Evolutionary conservation across 2,113 vertebrate genomes (phyloP).

Genomic region (Brachypodius melanocephalos): DNA sequence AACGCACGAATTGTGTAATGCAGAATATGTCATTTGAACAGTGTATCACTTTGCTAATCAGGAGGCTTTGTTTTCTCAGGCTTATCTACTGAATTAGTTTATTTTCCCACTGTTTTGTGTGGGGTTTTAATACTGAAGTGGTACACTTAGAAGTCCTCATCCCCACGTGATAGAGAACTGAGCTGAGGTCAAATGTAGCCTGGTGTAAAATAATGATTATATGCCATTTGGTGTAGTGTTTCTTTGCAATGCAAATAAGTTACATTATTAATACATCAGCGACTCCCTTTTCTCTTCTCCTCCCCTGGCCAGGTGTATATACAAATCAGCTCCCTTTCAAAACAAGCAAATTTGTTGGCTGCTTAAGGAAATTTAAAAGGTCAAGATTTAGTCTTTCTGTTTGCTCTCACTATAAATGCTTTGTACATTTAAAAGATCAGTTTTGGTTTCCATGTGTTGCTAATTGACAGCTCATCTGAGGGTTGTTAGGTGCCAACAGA

Average conservation of each 20-base stretch:
- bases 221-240: neutral
- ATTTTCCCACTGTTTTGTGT: neutral
- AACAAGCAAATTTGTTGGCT: neutral
- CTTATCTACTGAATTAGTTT: slow-evolving; percentile 28
- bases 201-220: neutral
- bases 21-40: neutral
- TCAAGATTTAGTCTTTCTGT: neutral
- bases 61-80: neutral
- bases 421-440: neutral
- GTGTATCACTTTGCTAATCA: neutral
- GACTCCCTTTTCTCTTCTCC: neutral
- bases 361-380: neutral
- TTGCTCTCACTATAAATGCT: neutral
- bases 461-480: neutral
- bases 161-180: neutral
- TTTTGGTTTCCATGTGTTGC: neutral
- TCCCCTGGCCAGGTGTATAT: neutral
- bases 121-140: neutral
- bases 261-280: neutral
- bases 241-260: neutral
- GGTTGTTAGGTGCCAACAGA: neutral
- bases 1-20: neutral
- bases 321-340: neutral
- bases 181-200: neutral
- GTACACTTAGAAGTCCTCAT: neutral